These are phyloP conservation scores for Periplaneta americana DNA, from an alignment of 1,140 invertebrate species.

Conservation along the genomic window DNA sequence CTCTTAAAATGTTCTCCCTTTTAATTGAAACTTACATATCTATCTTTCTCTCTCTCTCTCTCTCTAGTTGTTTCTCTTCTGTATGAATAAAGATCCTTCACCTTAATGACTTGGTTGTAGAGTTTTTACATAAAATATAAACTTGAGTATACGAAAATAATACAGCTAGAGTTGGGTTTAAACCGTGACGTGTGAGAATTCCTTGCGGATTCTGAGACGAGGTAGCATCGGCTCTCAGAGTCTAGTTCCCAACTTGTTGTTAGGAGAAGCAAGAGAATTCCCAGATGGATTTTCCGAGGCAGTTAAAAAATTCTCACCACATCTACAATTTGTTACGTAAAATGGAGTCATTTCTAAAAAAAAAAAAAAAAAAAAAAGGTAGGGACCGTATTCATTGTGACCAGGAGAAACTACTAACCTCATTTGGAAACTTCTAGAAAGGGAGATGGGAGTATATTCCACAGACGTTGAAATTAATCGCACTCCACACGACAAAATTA, in stretches of 20 bases:
- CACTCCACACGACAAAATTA: not conserved
- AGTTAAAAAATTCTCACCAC: not conserved
- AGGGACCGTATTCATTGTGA: not conserved
- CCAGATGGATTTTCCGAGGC: not conserved
- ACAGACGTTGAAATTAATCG: not conserved
- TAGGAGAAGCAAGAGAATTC: not conserved
- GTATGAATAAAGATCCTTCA: not conserved
- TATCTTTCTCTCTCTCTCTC: not conserved
- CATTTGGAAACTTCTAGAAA: not conserved
- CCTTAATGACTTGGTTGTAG: not conserved
- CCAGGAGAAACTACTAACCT: not conserved
- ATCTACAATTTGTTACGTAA: not conserved
- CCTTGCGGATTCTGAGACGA: not conserved
- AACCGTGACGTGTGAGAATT: not conserved
- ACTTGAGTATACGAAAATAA: not conserved
- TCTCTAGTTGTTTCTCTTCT: not conserved
- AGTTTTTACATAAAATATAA: not conserved
- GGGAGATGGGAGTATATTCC: not conserved
- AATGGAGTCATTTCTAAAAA: not conserved
- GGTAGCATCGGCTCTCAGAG: too few relatives aligned
- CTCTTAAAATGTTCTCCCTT: not conserved
- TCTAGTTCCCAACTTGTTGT: not conserved
- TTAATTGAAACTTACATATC: not conserved
- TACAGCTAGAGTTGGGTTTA: not conserved
- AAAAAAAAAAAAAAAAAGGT: too few relatives aligned